Percentiles rank a stretch among this genome's conserved stretches.
Conservation (phyloP, 2,797 vertebrate species). For the Arnoldichthys spilopterus region DNA sequence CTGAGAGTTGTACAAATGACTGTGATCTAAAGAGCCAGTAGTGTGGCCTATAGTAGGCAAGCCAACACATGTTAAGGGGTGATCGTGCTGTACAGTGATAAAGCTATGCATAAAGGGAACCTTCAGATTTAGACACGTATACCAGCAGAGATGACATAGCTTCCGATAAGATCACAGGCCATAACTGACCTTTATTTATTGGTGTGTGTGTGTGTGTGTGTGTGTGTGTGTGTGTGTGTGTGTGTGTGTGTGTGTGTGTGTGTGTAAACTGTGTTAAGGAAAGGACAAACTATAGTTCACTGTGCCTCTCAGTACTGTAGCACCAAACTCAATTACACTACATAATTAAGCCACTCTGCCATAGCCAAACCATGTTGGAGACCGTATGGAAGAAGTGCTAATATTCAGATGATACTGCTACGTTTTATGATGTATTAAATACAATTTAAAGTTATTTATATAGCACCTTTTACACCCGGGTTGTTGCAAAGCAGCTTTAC, state of each 20-base stretch:
- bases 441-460: not conserved
- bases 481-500: no score
- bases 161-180: not conserved
- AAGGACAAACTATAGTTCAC: constrained; percentile 1
- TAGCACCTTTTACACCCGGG: no score
- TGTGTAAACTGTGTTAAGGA: constrained; percentile 1
- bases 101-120: not conserved
- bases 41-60: not conserved
- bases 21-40: not conserved
- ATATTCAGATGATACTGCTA: not conserved
- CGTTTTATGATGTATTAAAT: not conserved
- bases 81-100: not conserved
- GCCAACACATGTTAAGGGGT: not conserved
- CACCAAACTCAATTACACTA: constrained; percentile 1
- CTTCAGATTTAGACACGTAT: not conserved
- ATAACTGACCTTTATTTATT: constrained; percentile 26
- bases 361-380: not conserved
- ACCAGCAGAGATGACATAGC: not conserved
- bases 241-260: constrained; percentile 1
- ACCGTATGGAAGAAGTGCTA: no score
- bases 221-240: constrained; percentile 1
- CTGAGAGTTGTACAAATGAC: not conserved
- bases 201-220: not conserved
- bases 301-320: constrained; percentile 12
- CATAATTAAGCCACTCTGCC: not conserved